Evolutionary conservation across 2,797 vertebrate genomes (phyloP).

Genomic region (Pachyuromys duprasi): DNA sequence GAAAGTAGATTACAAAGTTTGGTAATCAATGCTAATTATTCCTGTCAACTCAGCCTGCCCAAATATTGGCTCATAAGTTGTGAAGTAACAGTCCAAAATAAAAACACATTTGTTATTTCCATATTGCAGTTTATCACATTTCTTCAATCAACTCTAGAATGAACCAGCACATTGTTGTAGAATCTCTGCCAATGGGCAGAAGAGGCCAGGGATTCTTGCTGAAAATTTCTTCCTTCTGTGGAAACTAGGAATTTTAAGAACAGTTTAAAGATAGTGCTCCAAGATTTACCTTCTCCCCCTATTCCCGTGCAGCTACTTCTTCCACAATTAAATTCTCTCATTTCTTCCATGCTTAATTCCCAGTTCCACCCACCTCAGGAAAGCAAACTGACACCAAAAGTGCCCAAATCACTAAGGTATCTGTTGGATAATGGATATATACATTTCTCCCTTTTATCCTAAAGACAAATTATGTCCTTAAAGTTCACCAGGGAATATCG

Average conservation of each 20-base stretch:
- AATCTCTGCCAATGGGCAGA: background rate
- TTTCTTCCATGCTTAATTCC: background rate
- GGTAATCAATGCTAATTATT: conserved; percentile 30
- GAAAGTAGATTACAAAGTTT: background rate
- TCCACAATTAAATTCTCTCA: background rate
- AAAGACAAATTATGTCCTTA: conserved; percentile 17
- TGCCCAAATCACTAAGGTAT: background rate
- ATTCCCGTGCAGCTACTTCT: background rate
- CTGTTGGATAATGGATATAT: background rate
- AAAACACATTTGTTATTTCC: background rate
- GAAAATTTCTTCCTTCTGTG: background rate
- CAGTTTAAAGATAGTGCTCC: background rate
- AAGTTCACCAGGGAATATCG: conserved; percentile 8
- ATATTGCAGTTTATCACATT: background rate
- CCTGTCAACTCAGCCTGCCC: conserved; percentile 24
- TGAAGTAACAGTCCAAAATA: background rate
- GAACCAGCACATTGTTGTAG: background rate
- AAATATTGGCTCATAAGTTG: background rate
- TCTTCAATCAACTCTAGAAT: background rate
- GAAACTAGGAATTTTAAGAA: conserved; percentile 21
- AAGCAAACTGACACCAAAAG: background rate
- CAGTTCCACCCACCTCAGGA: background rate
- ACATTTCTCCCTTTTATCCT: background rate
- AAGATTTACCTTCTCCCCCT: background rate
- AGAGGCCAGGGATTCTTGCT: background rate